A percentile compares a stretch with the other conserved stretches of the same genome.
These are phyloP conservation scores for Macrostomum lignano DNA, from an alignment of 1,140 invertebrate genomes.

Conservation along the genomic window DNA sequence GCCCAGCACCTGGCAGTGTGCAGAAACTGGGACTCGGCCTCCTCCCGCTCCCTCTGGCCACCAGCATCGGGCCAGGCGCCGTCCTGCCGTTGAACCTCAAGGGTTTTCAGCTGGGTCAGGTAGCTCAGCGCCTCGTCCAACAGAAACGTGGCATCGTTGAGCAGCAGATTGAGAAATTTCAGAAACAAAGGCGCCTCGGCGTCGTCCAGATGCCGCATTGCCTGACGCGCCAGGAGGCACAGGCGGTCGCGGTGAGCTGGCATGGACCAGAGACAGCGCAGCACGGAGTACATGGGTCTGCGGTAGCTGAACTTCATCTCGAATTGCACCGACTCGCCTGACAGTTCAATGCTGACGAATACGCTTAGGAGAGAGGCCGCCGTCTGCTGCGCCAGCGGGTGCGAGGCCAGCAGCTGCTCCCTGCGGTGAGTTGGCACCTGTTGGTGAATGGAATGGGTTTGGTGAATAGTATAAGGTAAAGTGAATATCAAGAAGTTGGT, in stretches of 20 bases:
- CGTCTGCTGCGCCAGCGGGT: too few relatives aligned
- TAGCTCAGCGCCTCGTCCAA: slow-evolving; percentile 57
- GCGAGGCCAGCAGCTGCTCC: too few relatives aligned
- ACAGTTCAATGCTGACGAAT: too few relatives aligned
- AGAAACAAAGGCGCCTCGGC: slow-evolving; percentile 62
- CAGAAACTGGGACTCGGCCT: background rate
- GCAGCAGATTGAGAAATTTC: slow-evolving; percentile 65
- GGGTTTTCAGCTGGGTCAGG: slow-evolving; percentile 46
- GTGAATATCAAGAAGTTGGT: too few relatives aligned
- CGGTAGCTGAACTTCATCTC: slow-evolving; percentile 90
- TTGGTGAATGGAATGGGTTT: too few relatives aligned
- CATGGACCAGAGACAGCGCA: too few relatives aligned
- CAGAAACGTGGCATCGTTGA: slow-evolving; percentile 78
- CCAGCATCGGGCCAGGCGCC: background rate
- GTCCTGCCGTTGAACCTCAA: slow-evolving; percentile 37
- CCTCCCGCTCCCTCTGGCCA: background rate
- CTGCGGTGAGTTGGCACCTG: too few relatives aligned
- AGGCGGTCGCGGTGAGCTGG: too few relatives aligned
- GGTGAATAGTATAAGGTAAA: too few relatives aligned
- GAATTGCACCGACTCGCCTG: slow-evolving; percentile 72
- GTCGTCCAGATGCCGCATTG: slow-evolving; percentile 58
- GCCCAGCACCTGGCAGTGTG: background rate
- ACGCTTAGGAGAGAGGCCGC: too few relatives aligned
- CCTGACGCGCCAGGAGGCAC: slow-evolving; percentile 44
- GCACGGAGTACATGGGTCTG: slow-evolving; percentile 65